Base-by-base conservation (phyloP, 2,113 vertebrate species). In the Melanocharis versteri region DNA sequence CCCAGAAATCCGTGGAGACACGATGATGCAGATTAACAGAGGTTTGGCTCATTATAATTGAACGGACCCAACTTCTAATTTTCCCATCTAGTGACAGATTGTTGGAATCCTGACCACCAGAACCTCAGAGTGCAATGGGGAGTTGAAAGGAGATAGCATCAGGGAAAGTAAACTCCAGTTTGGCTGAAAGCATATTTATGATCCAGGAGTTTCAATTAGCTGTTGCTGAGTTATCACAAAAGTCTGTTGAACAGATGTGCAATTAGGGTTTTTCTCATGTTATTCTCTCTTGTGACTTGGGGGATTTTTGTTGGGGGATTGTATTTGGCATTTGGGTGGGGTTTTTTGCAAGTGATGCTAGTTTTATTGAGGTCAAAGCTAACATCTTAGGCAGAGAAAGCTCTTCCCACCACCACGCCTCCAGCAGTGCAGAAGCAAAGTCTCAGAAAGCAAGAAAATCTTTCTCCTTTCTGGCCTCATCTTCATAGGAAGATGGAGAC, bases 241-340 rank as follows among this genome's bases (percentile, higher is more conserved):
- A 92, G 79, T 73, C 94, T 93, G 94, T 33, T 70, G 80, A 94
- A 45, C 88, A 95, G 85, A 87, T 83, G 88, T 84, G 90, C 90
- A 81, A 70, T 92, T 78, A 78, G 33, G 70, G 88, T 45, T 90
- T 69, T 93, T 37, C 66, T 66, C 50, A n/a, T 71, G 50, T 42
- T 82, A 45, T 30, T 87, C n/a, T 50, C 70, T 72, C 78, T 80
- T 21, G 7, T 37, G 53, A 90, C 5, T 69, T 64, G 26, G 14
- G 33, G 2, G 1, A 1, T 28, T 80, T 62, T 82, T 24, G 14
- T 30, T 26, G 21, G 37, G 13, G 18, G 10, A 11, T 5, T 53
- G 8, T 20, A 50, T 87, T 65, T 88, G 58, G 26, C 8, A 1
- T 77, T 77, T 27, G 16, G 35, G 65, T 5, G 23, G 42, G 56